Evolutionary conservation across 2,888 invertebrate species (phyloP).

Genomic region (Sylvicola cinctus): DNA sequence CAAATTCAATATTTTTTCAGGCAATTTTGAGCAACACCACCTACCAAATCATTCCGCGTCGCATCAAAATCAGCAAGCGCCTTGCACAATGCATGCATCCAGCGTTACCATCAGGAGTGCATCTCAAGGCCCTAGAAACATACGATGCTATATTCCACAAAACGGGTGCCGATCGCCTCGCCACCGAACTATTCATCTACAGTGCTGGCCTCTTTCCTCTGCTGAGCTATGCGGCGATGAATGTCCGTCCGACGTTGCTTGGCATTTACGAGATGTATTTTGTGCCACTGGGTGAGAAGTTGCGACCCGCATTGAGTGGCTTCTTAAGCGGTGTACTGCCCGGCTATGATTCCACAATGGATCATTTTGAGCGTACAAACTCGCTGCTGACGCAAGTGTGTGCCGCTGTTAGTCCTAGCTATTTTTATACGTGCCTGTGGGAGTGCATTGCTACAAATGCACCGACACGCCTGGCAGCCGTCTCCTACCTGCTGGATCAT

Average conservation of each 20-base stretch:
- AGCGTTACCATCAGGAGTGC: constrained; percentile 75
- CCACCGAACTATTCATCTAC: constrained; percentile 67
- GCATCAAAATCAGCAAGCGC: constrained; percentile 74
- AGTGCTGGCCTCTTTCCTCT: constrained; percentile 67
- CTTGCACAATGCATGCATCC: constrained; percentile 89
- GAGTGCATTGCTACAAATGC: constrained; percentile 65
- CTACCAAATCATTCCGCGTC: constrained; percentile 66
- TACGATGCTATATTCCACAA: constrained; percentile 80
- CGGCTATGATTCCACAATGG: constrained; percentile 71
- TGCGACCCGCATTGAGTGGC: constrained; percentile 62
- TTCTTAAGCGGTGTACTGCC: constrained; percentile 70
- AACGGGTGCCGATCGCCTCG: constrained; percentile 60
- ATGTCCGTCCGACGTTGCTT: constrained; percentile 61
- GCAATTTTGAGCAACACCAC: constrained; percentile 59
- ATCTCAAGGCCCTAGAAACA: constrained; percentile 75
- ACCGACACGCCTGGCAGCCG: constrained; percentile 59
- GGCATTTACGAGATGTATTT: constrained; percentile 75
- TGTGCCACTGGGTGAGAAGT: constrained; percentile 50
- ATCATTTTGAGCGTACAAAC: constrained; percentile 52
- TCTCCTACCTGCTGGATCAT: constrained; percentile 57
- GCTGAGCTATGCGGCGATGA: constrained; percentile 73
- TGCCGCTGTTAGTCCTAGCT: constrained; percentile 50
- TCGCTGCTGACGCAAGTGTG: constrained; percentile 32
- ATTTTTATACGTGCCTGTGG: constrained; percentile 79
- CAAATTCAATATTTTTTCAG: too few species aligned